phyloP scores from a whole-genome alignment of 2,888 invertebrate species.

The Phytoseiulus persimilis region DNA sequence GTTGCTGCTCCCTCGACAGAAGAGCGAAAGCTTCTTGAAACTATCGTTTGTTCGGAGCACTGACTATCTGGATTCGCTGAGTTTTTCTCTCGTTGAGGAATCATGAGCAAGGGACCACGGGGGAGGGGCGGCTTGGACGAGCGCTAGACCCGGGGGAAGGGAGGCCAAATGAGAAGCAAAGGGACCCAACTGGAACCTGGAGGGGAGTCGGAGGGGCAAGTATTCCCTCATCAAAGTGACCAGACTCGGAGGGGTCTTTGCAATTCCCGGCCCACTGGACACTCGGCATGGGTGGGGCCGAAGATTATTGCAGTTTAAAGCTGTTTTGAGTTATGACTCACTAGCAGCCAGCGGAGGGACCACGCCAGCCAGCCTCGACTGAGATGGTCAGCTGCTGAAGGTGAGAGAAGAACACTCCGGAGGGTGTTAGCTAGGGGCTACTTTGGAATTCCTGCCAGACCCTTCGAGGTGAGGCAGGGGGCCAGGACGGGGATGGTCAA shows the following conservation, averaged over 20 bases:
- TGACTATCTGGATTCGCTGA: neutral
- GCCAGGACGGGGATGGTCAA: neutral
- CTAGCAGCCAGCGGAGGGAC: slow-evolving; percentile 6
- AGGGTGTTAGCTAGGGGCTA: neutral
- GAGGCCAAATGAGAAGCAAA: neutral
- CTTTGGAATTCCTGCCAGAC: neutral
- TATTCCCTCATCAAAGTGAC: neutral
- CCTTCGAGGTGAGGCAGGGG: neutral
- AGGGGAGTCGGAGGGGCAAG: neutral
- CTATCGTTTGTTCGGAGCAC: neutral
- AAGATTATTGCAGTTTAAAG: slow-evolving; percentile 39
- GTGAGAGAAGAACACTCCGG: neutral
- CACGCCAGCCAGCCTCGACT: neutral
- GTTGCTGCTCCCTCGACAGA: neutral
- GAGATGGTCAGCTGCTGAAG: slow-evolving; percentile 5
- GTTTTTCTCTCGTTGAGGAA: neutral
- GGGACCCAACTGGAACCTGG: neutral
- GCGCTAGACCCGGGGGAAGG: neutral
- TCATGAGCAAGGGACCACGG: neutral
- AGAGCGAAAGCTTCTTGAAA: neutral
- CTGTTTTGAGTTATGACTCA: slow-evolving; percentile 39
- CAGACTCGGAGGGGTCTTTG: slow-evolving; percentile 5
- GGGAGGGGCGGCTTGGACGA: neutral
- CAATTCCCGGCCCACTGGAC: slow-evolving; percentile 5
- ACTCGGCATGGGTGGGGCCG: slow-evolving; percentile 14